phyloP scores from a whole-genome alignment of 2,113 vertebrate genomes.

The Ondatra zibethicus region DNA sequence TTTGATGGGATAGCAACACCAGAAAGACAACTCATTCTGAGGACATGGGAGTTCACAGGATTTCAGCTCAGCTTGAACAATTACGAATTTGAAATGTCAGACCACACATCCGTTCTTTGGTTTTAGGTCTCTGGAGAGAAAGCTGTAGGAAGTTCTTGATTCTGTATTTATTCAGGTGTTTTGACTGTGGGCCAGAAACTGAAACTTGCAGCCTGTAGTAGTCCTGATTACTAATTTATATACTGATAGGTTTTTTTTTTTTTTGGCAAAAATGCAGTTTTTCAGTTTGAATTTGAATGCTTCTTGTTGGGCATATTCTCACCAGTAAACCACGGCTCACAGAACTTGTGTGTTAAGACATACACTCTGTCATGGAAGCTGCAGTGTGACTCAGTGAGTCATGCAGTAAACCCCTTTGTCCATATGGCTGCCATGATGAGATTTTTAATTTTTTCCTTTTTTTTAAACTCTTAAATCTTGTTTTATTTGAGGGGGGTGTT shows the following conservation, averaged over 20 bases:
- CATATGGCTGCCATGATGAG: background rate
- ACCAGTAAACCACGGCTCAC: background rate
- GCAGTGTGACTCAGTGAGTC: background rate
- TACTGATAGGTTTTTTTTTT: background rate
- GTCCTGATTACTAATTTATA: background rate
- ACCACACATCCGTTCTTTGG: background rate
- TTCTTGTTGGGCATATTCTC: background rate
- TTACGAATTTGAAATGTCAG: background rate
- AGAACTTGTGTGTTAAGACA: background rate
- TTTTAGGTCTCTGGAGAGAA: background rate
- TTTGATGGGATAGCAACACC: background rate
- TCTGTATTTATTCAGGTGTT: slow-evolving; percentile 7
- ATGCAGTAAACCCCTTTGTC: background rate
- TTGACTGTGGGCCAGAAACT: background rate
- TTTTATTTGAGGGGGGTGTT: background rate
- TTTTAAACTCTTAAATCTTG: background rate
- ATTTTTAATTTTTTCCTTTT: background rate
- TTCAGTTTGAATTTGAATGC: background rate
- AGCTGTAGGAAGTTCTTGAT: background rate
- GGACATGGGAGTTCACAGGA: background rate
- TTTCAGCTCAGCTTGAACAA: background rate
- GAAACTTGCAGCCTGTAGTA: background rate
- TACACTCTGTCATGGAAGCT: background rate
- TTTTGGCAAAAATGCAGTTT: background rate
- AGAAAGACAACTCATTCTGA: background rate